Base-by-base conservation (phyloP, 2,888 invertebrate species). In the Andrena minutula region DNA sequence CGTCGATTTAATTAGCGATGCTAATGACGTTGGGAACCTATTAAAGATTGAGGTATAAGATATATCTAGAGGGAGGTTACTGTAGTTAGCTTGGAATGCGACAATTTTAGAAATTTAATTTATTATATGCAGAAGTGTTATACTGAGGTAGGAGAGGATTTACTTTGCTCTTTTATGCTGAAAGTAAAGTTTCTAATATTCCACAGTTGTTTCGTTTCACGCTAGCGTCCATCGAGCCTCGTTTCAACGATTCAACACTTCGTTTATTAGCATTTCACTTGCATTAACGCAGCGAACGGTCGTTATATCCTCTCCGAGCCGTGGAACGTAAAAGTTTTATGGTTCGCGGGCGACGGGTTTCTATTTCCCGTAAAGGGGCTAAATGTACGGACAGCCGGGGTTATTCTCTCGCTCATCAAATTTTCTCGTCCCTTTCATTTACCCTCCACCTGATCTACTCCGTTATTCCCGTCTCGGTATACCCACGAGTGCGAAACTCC, bases 251-350 rank as follows among this genome's bases (percentile, higher is more conserved):
- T 49, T 51, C 41, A 65, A 65, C 58, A 6, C 30, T 7, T 20
- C 41, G 20, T 53, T 51, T 41, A 30, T 41, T 61, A 77, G 60
- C 49, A 61, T 51, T 73, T 65, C 8, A 41, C 41, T 30, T 35
- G 49, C 28, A 23, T 66, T 53, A 73, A 66, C 23, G 58, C 35
- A 32, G 10, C 20, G 60, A 41, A 47, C 32, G 49, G 60, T 66
- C 23, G 30, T 47, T 60, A 61, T 49, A 53, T 30, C n/a, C 32
- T 23, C 66, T 1, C n/a, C 5, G n/a, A 49, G 32, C n/a, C 8
- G 35, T 23, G 20, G 60, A 28, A n/a, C 72, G 10, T 77, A 61
- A 61, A 73, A 77, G 51, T 68, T 74, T 78, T 69, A 74, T 61
- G 56, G 23, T 63, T 49, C 32, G 53, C 41, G 6, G 28, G 28